A percentile compares a stretch with the other conserved stretches of the same genome.
Conservation (phyloP, 2,797 vertebrate genomes). For the Diglossa cyanea region DNA sequence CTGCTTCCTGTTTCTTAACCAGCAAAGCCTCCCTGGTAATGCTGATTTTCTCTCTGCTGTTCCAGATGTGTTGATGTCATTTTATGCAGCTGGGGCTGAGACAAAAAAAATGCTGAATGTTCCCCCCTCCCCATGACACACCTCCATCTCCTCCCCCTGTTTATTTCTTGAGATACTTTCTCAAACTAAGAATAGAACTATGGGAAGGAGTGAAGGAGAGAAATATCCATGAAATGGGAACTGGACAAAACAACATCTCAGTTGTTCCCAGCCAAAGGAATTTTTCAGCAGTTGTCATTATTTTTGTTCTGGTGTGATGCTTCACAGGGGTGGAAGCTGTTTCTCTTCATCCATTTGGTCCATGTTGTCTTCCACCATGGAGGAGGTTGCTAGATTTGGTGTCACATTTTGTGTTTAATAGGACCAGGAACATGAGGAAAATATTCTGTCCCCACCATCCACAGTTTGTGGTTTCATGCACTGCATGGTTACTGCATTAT, state of each 20-base stretch:
- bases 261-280: background rate
- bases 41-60: background rate
- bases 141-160: background rate
- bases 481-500: background rate
- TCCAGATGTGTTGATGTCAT: background rate
- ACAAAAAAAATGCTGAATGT: background rate
- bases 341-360: background rate
- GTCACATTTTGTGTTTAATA: background rate
- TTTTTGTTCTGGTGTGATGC: background rate
- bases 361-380: background rate
- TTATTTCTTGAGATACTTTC: background rate
- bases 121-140: background rate
- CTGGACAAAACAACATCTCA: background rate
- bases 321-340: background rate
- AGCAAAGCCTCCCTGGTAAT: background rate
- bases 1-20: background rate
- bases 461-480: background rate
- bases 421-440: background rate
- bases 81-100: background rate
- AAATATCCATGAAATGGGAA: rapidly evolving
- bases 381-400: background rate
- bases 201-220: background rate
- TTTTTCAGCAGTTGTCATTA: background rate
- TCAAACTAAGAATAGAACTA: background rate
- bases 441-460: background rate